Evolutionary conservation across 2,113 vertebrate species (phyloP).

Genomic region (Oxyura jamaicensis): DNA sequence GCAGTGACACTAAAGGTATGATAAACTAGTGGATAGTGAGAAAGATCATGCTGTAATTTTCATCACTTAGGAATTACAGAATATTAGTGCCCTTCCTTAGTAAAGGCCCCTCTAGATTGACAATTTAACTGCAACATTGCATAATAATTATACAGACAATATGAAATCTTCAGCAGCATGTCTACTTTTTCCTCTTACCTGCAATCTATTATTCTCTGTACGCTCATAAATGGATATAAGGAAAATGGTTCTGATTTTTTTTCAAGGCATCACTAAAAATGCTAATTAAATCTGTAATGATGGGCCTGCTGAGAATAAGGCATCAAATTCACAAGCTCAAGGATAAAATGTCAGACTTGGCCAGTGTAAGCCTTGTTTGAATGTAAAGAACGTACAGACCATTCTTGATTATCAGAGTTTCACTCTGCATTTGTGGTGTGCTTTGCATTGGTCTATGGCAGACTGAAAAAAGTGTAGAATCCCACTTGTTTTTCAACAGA

Average conservation of each 20-base stretch:
- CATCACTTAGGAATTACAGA: conserved; percentile 6
- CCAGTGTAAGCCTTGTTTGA: not conserved
- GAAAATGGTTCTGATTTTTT: conserved; percentile 38
- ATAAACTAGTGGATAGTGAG: not conserved
- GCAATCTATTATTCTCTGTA: conserved; percentile 35
- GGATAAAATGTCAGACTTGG: conserved; percentile 42
- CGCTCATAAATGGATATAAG: conserved; percentile 50
- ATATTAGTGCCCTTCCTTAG: conserved; percentile 10
- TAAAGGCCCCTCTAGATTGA: not conserved
- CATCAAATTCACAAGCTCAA: not conserved
- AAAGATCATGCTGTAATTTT: conserved; percentile 23
- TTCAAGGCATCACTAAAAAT: conserved; percentile 47
- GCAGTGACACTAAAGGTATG: not conserved
- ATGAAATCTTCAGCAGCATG: conserved; percentile 53
- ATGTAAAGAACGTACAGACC: not conserved
- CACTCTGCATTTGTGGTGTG: not conserved
- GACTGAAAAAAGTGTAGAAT: not conserved
- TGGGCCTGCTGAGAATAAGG: conserved; percentile 20
- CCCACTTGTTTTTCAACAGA: not conserved
- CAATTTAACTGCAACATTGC: conserved; percentile 8
- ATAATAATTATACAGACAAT: conserved; percentile 32
- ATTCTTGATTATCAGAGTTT: not conserved
- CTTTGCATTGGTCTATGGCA: not conserved
- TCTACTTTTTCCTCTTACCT: conserved; percentile 34
- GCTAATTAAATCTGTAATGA: conserved; percentile 29